These are phyloP conservation scores for Carassius carassius DNA, from an alignment of 2,113 vertebrate species.

Conservation along the genomic window DNA sequence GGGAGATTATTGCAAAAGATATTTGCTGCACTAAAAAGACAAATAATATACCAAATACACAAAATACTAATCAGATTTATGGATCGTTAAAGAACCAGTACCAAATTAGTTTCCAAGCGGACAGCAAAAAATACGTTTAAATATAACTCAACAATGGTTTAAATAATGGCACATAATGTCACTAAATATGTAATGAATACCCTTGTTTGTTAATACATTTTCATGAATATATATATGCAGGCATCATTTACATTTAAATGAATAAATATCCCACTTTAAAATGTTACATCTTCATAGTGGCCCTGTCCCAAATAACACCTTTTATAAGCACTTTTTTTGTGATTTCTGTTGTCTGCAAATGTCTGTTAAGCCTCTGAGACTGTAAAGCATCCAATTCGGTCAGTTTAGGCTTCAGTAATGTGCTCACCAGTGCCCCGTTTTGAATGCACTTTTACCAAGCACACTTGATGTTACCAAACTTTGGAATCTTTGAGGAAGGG, in stretches of 20 bases:
- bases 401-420: slow-evolving; percentile 51
- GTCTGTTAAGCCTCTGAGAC: neutral
- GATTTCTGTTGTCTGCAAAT: neutral
- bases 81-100: neutral
- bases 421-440: too few relatives aligned
- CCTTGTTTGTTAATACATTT: neutral
- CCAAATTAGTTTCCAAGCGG: neutral
- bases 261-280: neutral
- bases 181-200: neutral
- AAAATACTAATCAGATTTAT: neutral
- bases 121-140: neutral
- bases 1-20: neutral
- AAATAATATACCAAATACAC: neutral
- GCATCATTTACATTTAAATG: neutral
- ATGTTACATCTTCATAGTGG: too few relatives aligned
- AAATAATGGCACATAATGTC: neutral
- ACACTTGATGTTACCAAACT: too few relatives aligned
- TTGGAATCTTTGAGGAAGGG: too few relatives aligned
- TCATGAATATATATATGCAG: too few relatives aligned
- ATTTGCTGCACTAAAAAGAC: neutral
- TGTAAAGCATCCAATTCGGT: neutral
- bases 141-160: neutral
- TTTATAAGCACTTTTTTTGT: too few relatives aligned
- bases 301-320: too few relatives aligned
- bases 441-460: too few relatives aligned